A percentile compares a stretch with the other conserved stretches of the same genome.
Evolutionary conservation across 2,113 vertebrate genomes (phyloP).

Genomic region (Crocuta crocuta): DNA sequence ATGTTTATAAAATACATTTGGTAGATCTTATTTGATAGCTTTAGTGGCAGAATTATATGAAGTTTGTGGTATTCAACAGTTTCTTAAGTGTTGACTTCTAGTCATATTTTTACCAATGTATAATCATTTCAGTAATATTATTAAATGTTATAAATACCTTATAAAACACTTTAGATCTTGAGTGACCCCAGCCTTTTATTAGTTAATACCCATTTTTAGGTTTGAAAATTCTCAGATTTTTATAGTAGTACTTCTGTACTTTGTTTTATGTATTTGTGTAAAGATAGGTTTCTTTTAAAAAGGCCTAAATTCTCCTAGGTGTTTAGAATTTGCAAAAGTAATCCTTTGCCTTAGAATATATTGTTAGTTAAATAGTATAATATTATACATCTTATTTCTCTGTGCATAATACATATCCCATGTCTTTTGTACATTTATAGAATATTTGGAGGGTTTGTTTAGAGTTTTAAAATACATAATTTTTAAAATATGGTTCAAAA

Average conservation of each 20-base stretch:
- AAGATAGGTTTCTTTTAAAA: not conserved
- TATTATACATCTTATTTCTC: not conserved
- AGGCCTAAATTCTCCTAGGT: not conserved
- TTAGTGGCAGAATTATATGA: not conserved
- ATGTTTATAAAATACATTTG: not conserved
- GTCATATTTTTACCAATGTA: not conserved
- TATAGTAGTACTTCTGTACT: not conserved
- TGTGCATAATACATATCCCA: not conserved
- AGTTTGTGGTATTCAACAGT: slow-evolving; percentile 17
- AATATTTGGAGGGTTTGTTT: not conserved
- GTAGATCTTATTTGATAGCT: slow-evolving; percentile 25
- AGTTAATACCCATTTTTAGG: not conserved
- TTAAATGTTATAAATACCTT: not conserved
- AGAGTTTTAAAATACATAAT: not conserved
- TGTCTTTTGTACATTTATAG: not conserved
- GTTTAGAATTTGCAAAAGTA: not conserved
- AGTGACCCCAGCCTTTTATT: slow-evolving; percentile 1
- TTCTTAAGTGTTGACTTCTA: slow-evolving; percentile 3
- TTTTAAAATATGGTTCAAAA: not conserved
- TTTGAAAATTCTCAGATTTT: slow-evolving; percentile 23
- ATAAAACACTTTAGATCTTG: not conserved
- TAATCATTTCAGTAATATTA: not conserved
- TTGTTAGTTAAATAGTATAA: not conserved
- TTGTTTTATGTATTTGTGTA: not conserved
- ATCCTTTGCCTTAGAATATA: not conserved